A percentile compares a stretch with the other conserved stretches of the same genome.
These are phyloP conservation scores for Antidorcas marsupialis DNA, from an alignment of 2,113 vertebrate genomes.

Conservation along the genomic window DNA sequence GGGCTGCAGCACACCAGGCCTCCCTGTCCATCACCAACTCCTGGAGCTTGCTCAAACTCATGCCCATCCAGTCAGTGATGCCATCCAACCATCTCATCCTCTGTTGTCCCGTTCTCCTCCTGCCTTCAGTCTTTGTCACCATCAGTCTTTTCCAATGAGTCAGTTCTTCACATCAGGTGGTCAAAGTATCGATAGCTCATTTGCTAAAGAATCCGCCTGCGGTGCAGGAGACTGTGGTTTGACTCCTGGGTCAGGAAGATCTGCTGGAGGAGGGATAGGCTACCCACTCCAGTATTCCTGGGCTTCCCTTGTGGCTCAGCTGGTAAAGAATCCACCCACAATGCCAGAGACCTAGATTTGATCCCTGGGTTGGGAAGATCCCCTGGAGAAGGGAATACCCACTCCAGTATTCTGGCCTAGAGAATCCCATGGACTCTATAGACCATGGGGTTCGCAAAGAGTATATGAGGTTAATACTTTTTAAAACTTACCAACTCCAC, in stretches of 20 bases:
- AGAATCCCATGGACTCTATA: background rate
- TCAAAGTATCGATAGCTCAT: background rate
- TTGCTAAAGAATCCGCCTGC: background rate
- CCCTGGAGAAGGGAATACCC: background rate
- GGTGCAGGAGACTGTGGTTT: background rate
- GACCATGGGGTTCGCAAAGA: background rate
- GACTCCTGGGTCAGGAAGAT: background rate
- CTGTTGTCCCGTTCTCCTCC: background rate
- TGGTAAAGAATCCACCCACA: background rate
- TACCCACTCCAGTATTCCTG: background rate
- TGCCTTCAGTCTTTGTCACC: background rate
- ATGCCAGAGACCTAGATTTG: background rate
- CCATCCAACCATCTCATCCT: background rate
- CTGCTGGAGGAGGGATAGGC: background rate
- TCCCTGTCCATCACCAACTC: background rate
- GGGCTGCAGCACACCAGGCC: background rate
- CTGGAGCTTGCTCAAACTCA: background rate
- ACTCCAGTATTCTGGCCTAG: background rate
- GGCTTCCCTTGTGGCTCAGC: background rate
- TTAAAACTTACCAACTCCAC: background rate
- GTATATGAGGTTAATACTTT: background rate
- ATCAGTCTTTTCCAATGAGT: background rate
- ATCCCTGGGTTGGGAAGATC: background rate
- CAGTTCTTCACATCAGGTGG: background rate
- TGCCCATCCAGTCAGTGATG: background rate